Conservation (phyloP, 2,113 vertebrate genomes). For the Bungarus multicinctus region DNA sequence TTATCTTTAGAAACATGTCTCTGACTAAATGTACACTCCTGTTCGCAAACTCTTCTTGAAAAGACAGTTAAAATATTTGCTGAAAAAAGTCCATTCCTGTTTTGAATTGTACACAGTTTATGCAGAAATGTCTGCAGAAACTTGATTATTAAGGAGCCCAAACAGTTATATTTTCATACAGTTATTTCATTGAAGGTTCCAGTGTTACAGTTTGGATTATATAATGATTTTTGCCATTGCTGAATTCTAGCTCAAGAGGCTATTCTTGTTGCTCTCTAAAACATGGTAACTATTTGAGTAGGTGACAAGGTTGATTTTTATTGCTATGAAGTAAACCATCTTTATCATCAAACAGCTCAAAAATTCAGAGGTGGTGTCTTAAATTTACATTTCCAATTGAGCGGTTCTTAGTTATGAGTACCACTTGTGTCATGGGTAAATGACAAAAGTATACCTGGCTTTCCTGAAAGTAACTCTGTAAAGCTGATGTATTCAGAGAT, state of each 20-base stretch:
- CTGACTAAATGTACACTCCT: constrained; percentile 17
- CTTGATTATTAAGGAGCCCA: background rate
- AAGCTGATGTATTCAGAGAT: constrained; percentile 32
- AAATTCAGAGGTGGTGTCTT: background rate
- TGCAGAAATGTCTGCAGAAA: background rate
- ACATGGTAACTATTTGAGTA: background rate
- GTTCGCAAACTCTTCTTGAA: constrained; percentile 5
- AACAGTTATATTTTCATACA: background rate
- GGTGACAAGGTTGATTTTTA: constrained; percentile 6
- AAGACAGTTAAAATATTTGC: constrained; percentile 25
- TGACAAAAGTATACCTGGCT: background rate
- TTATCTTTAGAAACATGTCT: background rate
- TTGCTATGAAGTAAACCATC: background rate
- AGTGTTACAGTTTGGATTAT: constrained; percentile 5
- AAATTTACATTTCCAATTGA: constrained; percentile 10
- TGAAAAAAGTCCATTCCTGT: constrained; percentile 24
- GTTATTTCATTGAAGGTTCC: background rate
- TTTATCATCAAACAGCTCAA: background rate
- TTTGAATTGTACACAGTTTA: background rate
- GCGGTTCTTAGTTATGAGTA: background rate
- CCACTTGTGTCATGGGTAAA: background rate
- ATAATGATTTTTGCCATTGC: background rate
- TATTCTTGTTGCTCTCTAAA: background rate
- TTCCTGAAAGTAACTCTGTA: constrained; percentile 42
- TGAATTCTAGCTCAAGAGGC: constrained; percentile 5